Conservation (phyloP, 2,797 vertebrate species). For the Leuciscus waleckii region DNA sequence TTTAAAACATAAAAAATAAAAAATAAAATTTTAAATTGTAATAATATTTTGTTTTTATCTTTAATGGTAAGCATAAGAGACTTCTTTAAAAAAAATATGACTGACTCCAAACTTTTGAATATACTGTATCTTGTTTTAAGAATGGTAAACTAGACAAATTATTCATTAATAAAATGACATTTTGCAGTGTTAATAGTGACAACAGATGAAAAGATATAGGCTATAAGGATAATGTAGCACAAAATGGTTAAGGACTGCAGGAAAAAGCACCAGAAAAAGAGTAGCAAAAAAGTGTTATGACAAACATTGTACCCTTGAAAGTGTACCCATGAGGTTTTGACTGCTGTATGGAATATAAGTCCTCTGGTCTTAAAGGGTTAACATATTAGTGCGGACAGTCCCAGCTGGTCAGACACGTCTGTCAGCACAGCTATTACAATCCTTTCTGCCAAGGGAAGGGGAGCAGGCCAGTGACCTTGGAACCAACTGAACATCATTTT, state of each 20-base stretch:
- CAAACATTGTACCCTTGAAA: slow-evolving; percentile 21
- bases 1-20: not conserved
- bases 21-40: not conserved
- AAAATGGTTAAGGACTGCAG: not conserved
- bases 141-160: not conserved
- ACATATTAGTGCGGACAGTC: slow-evolving; percentile 65
- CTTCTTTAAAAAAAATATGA: not conserved
- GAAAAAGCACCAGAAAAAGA: not conserved
- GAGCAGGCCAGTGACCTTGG: slow-evolving; percentile 86
- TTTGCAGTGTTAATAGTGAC: not conserved
- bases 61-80: not conserved
- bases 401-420: slow-evolving; percentile 94
- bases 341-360: slow-evolving; percentile 41
- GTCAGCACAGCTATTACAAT: slow-evolving; percentile 96
- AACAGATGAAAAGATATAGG: not conserved
- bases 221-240: not conserved
- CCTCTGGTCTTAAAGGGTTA: slow-evolving; percentile 67
- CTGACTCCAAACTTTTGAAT: not conserved
- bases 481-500: slow-evolving; percentile 80
- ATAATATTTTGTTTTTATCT: not conserved
- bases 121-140: not conserved
- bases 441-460: slow-evolving; percentile 79
- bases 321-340: slow-evolving; percentile 37
- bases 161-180: not conserved
- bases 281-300: not conserved